Base-by-base conservation (phyloP, 2,888 invertebrate genomes). In the Caenorhabditis angaria region DNA sequence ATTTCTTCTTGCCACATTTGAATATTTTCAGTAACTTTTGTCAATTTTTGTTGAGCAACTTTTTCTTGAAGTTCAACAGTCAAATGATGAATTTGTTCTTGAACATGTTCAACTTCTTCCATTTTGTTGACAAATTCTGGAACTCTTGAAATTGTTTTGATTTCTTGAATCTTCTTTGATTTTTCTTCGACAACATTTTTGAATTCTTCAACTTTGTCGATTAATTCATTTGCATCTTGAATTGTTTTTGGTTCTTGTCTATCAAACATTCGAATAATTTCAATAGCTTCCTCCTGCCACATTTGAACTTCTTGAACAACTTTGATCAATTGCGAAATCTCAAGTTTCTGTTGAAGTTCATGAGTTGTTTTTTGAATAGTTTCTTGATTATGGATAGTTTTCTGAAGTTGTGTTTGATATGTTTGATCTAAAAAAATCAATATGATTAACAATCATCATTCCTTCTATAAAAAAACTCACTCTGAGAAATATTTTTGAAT, bases 231-330 rank as follows among this genome's bases (percentile, higher is more conserved):
- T 10, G 77, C 70, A 54, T 81, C 79, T 55, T 67, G 67, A 32
- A 76, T 65, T 18, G 61, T 68, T 2, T 58, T 27, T 8, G 65
- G 68, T 27, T 69, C 61, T 18, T 58, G 65, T 62, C 63, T 61
- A 55, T 73, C 68, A 24, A 73, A 41, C 62, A 70, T 64, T 47
- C 78, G 60, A 54, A 81, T 77, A 12, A 76, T 81, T 48, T 80
- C 80, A 24, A 81, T 63, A 0, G 72, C 72, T 41, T 82, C 79
- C 32, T 80, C 81, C 25, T 82, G 81, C 82, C 79, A 80, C 76
- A 76, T 80, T 35, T 81, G 76, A 57, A 82, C 70, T 54, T 79
- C 79, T 48, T 82, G 75, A 14, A 79, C 72, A 0, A 72, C 72
- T n/a, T 66, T 63, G 20, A 74, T 58, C 50, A 75, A 57, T 28